These are phyloP conservation scores for Papilio xuthus DNA, from an alignment of 1,140 invertebrate species.

Conservation along the genomic window DNA sequence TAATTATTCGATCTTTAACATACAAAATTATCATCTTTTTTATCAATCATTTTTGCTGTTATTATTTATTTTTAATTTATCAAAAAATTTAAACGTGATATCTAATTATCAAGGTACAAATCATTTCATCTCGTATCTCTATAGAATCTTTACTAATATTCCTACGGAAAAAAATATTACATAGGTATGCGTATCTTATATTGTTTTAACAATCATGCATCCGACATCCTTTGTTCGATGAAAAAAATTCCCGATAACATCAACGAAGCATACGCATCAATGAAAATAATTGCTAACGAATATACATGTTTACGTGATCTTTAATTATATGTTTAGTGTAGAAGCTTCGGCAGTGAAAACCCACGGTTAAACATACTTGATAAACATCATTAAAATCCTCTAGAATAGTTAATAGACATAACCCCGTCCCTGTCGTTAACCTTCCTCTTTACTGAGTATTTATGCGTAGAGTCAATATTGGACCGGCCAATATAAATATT, in stretches of 20 bases:
- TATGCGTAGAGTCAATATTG: slow-evolving; percentile 24
- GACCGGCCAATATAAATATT: slow-evolving; percentile 18
- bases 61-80: no score
- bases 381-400: not conserved
- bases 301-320: not conserved
- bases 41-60: no score
- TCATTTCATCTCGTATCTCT: no score
- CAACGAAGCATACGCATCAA: not conserved
- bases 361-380: not conserved
- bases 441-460: slow-evolving; percentile 17
- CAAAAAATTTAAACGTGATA: no score
- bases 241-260: not conserved
- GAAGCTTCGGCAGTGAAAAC: not conserved
- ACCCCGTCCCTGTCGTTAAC: not conserved
- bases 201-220: no score
- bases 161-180: no score
- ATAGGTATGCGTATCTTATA: not conserved
- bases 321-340: no score
- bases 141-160: no score
- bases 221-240: no score
- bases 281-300: not conserved
- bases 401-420: slow-evolving; percentile 8
- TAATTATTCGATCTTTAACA: no score
- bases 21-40: no score
- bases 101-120: no score